Base-by-base conservation (phyloP, 2,113 vertebrate species). In the Podocnemis expansa region DNA sequence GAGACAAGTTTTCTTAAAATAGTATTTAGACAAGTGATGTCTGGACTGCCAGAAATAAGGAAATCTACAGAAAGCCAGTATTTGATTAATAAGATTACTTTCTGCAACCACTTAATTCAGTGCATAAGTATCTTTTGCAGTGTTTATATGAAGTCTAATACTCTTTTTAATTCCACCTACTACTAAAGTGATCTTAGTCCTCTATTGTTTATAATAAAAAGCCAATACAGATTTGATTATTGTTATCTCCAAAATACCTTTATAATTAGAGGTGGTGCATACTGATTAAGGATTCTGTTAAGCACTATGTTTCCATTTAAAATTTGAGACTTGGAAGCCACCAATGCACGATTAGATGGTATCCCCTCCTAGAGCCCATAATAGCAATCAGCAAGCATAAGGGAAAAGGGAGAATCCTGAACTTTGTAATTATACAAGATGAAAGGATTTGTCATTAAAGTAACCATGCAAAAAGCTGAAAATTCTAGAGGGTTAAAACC, bases 321-420 rank as follows among this genome's bases (percentile, higher is more conserved):
- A 80, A 93, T 89, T 94, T 90, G 89, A 94, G 95, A 83, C 6
- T 38, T 19, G 9, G n/a, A 70, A 85, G 21, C 56, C 56, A 96
- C 27, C 89, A 92, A 34, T 14, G 17, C 56, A 87, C 75, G 19
- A 78, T 84, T 38, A 89, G 60, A 87, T 4, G 14, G 58, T 56
- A 78, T 80, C 67, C 70, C 94, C 29, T 88, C 51, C 86, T 58
- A 87, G 85, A 38, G 31, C 79, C 85, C 82, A 91, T 60, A 41
- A 60, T 80, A 91, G 84, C 47, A 88, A 10, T 80, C 76, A 78
- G 73, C 52, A 84, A 96, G 89, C 54, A 91, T 88, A 81, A 95
- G 58, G 55, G 81, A 88, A 94, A 58, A 92, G 25, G 93, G 24
- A 63, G 70, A 76, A 34, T 83, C 84, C 81, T 47, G 89, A 79